Evolutionary conservation across 2,797 vertebrate species (phyloP), one percentile per base, ranked within the genome.

Genomic region (Acrossocheilus wenchowensis): DNA sequence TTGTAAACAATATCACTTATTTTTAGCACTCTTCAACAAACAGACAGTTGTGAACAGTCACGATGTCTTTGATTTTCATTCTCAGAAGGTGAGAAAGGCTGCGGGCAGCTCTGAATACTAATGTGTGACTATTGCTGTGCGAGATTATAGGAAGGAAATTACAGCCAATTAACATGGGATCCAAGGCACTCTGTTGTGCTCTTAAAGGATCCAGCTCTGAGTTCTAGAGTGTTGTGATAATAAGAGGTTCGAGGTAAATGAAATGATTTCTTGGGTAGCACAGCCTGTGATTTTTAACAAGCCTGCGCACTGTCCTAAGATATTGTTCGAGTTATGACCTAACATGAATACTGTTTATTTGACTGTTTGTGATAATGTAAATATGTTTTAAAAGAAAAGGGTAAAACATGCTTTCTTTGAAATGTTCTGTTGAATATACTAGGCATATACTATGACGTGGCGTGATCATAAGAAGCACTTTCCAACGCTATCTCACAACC

Each of bases 151-250:
- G 60, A 71, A 54, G 21, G 48, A 48, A 84, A 81, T 85, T 62
- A 77, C 41, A 75, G 54, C 62, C 87, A 89, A 89, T 87, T 86
- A 86, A 75, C 87, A 45, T 39, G 39, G 71, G 11, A 39, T 74
- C 45, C 57, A 23, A 74, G 69, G 68, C 54, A 11, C 41, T 21
- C 66, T 75, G 64, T 39, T 52, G 60, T 54, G 14, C 81, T 83
- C 52, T 66, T 79, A 79, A 78, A 79, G 50, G 26, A 79, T 79
- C 64, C 79, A 66, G 39, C 81, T 78, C 77, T 21, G 86, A 86
- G 66, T 77, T 84, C 17, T 71, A 52, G n/a, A 57, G 81, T 77
- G 72, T 52, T 39, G 45, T 84, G 81, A 84, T 82, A 86, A 87
- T 74, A n/a, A 75, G 15, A 48, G 64, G 9, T n/a, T 57, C 14